phyloP scores from a whole-genome alignment of 2,113 vertebrate species.

The Hiodon alosoides region DNA sequence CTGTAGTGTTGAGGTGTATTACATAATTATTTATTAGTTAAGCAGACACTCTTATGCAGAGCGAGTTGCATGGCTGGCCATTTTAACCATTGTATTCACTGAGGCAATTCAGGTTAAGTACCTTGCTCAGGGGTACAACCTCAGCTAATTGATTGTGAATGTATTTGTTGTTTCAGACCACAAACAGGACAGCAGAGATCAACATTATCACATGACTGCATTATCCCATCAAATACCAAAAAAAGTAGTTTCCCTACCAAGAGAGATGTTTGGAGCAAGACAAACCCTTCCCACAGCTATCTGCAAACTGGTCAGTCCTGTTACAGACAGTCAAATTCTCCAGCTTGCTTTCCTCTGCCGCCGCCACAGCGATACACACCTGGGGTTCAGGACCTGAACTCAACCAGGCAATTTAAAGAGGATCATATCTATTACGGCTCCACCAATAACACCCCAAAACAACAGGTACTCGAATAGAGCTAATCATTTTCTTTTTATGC shows the following conservation, averaged over 20 bases:
- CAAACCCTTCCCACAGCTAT: slow-evolving; percentile 18
- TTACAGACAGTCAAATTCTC: slow-evolving; percentile 22
- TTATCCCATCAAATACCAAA: slow-evolving; percentile 21
- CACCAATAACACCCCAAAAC: slow-evolving; percentile 18
- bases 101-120: too few species aligned
- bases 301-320: slow-evolving; percentile 38
- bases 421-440: slow-evolving; percentile 26
- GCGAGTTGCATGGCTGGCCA: too few species aligned
- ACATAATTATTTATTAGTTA: too few species aligned
- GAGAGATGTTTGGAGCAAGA: slow-evolving; percentile 31
- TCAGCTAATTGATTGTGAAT: neutral
- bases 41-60: too few species aligned
- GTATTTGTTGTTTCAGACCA: slow-evolving; percentile 38
- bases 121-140: too few species aligned
- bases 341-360: slow-evolving; percentile 33
- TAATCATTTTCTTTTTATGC: neutral
- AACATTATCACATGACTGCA: slow-evolving; percentile 34
- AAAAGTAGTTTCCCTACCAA: slow-evolving; percentile 31
- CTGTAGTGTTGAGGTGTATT: too few species aligned
- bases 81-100: too few species aligned
- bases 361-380: slow-evolving; percentile 20
- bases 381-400: slow-evolving; percentile 27
- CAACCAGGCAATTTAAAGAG: slow-evolving; percentile 26
- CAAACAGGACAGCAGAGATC: slow-evolving; percentile 30
- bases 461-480: slow-evolving; percentile 33